A percentile compares a stretch with the other conserved stretches of the same genome.
Evolutionary conservation across 2,797 vertebrate genomes (phyloP).

Genomic region (Chiropotes sagulatus): DNA sequence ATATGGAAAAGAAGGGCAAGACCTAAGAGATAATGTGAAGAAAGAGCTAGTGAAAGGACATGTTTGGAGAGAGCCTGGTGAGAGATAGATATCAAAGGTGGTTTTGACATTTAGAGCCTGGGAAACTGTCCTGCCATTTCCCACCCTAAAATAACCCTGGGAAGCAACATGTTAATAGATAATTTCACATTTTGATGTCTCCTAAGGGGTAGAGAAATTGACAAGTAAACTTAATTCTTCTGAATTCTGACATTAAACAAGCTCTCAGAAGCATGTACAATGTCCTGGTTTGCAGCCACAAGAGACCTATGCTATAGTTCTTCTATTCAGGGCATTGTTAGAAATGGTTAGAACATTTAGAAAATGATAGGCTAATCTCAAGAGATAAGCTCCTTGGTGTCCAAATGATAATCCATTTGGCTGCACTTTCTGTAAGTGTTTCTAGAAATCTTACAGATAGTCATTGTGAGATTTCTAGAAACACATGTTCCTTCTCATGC

Average conservation of each 20-base stretch:
- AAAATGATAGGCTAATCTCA: neutral
- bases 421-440: neutral
- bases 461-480: constrained; percentile 36
- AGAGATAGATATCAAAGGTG: neutral
- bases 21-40: constrained; percentile 18
- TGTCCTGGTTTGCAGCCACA: neutral
- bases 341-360: neutral
- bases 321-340: neutral
- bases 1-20: neutral
- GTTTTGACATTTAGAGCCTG: neutral
- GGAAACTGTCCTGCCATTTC: neutral
- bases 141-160: neutral
- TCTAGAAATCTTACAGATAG: neutral
- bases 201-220: neutral
- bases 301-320: constrained; percentile 9
- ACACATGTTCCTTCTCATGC: neutral
- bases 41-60: neutral
- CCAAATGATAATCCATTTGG: constrained; percentile 29
- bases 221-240: neutral
- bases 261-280: neutral
- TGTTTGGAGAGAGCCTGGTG: neutral
- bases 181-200: constrained; percentile 29
- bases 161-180: neutral
- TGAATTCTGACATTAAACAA: constrained; percentile 35
- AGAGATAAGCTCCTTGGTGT: constrained; percentile 20